Conservation (phyloP, 2,888 invertebrate genomes). For the Tolmerus cingulatus region DNA sequence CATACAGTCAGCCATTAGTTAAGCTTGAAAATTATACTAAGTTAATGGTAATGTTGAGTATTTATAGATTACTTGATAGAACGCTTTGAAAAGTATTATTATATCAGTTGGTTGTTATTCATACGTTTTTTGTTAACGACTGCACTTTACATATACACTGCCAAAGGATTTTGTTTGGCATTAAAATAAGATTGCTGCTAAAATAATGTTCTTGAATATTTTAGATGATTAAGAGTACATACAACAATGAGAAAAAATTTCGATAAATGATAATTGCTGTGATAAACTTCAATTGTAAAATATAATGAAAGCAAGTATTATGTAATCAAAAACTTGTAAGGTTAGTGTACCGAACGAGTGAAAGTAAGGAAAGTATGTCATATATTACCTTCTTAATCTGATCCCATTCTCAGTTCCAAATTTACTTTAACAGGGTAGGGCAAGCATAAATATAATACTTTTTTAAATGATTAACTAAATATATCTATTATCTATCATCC, state of each 20-base stretch:
- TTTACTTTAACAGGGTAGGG: background rate
- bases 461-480: background rate
- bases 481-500: background rate
- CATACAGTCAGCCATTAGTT: slow-evolving; percentile 14
- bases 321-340: slow-evolving; percentile 18
- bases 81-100: background rate
- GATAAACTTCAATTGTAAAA: slow-evolving; percentile 60
- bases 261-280: slow-evolving; percentile 58
- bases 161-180: slow-evolving; percentile 30
- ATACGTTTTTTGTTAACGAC: background rate
- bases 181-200: background rate
- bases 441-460: background rate
- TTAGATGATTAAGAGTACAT: slow-evolving; percentile 2
- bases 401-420: background rate
- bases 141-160: slow-evolving; percentile 3
- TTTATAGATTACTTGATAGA: background rate
- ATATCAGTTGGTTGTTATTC: background rate
- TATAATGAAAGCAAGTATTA: slow-evolving; percentile 39
- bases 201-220: background rate
- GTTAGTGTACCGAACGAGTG: slow-evolving; percentile 30
- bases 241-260: slow-evolving; percentile 35
- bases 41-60: background rate
- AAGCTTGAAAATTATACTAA: background rate
- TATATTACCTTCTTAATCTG: background rate
- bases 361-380: background rate